Evolutionary conservation across 1,140 invertebrate species (phyloP), one percentile per base, ranked within the genome.

Genomic region (Meloidogyne chitwoodi): DNA sequence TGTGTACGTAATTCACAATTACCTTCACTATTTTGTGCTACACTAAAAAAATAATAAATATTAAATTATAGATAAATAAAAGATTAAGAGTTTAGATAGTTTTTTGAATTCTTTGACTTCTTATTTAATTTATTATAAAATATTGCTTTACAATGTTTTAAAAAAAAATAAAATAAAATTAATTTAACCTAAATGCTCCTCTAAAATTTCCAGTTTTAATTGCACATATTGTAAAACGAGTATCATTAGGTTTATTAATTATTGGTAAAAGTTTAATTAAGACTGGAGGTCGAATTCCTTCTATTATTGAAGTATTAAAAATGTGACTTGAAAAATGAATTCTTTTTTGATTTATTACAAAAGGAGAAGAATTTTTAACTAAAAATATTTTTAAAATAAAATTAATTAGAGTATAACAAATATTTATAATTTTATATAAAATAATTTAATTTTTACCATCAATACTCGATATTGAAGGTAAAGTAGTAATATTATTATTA

Each of bases 1-100:
- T 87, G 82, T 12, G 84, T 85, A 61, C 84, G 31, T 65, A 86
- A 41, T 71, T 87, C 85, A 75, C 84, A 85, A 70, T 85, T 82
- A 16, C 84, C 84, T 34, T 83, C 82, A 10, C 68, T 24, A 38
- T 66, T 68, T 34, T 56, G 75, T 27, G 80, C 66, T 22, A 81
- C 65, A 56, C 24, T 69, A 4, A 26, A 61, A 44, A 22, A 63
- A n/a, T 2, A 10, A 38, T 38, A 38, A 38, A 6, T 31, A 3
- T 38, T 38, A 38, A 38, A 8, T 38, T 38, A 38, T n/a, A n/a
- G n/a, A n/a, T n/a, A n/a, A n/a, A n/a, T n/a, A n/a, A n/a, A n/a
- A n/a, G n/a, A n/a, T n/a, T n/a, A n/a, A n/a, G n/a, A n/a, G n/a
- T n/a, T n/a, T n/a, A n/a, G n/a, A n/a, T n/a, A n/a, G n/a, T n/a